Percentiles rank a stretch among this genome's conserved stretches.
phyloP scores from a whole-genome alignment of 2,113 vertebrate species.

The Oxygymnocypris stewartii region DNA sequence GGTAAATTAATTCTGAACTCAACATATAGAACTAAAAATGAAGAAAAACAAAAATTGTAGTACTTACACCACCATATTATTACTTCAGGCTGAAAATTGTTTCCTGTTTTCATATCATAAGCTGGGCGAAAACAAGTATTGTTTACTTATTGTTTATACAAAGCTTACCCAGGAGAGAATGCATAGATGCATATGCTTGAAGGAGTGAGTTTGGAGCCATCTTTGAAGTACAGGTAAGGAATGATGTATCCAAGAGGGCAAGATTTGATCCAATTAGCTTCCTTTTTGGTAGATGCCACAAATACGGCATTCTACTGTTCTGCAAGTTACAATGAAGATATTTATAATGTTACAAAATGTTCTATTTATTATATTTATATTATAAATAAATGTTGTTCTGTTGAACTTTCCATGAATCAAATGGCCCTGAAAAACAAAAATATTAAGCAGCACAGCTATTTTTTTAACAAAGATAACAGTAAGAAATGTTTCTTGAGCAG shows the following conservation, averaged over 20 bases:
- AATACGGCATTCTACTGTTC: neutral
- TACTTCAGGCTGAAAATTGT: neutral
- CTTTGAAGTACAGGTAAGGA: neutral
- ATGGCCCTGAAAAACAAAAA: too few relatives aligned
- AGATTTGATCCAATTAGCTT: neutral
- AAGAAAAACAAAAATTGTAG: neutral
- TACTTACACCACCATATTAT: neutral
- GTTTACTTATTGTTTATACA: neutral
- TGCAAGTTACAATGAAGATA: neutral
- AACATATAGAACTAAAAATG: slow-evolving; percentile 20
- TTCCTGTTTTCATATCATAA: slow-evolving; percentile 2
- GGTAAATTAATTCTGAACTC: slow-evolving; percentile 30
- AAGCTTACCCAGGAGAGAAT: neutral
- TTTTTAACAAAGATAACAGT: too few relatives aligned
- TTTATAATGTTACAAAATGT: too few relatives aligned
- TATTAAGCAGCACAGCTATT: too few relatives aligned
- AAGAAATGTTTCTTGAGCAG: neutral
- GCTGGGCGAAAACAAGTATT: neutral
- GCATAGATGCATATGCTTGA: neutral
- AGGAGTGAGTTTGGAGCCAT: neutral
- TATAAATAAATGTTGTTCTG: too few relatives aligned
- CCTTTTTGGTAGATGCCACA: neutral
- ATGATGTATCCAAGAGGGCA: neutral
- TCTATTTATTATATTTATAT: too few relatives aligned
- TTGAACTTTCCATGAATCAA: too few relatives aligned